Evolutionary conservation across 2,797 vertebrate genomes (phyloP), one percentile per base, ranked within the genome.

Genomic region (Chiloscyllium punctatum): DNA sequence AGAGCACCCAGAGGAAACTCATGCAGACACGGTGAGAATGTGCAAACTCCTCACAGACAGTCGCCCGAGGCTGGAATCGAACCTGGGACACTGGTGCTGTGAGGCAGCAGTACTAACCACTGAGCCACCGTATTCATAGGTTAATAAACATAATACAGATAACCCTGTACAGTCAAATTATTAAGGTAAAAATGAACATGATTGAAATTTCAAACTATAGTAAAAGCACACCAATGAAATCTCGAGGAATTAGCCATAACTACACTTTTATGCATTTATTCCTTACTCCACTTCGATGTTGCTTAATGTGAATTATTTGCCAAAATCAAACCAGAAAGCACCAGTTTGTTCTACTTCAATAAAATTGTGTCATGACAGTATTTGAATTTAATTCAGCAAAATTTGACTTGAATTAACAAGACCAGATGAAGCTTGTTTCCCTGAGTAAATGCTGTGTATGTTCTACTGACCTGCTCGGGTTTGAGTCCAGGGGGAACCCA

Each of bases 401-500:
- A 92, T 3, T 42, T 7, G 42, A 25, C n/a, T 92, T 62, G 57
- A 66, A 18, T 62, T n/a, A 33, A 62, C 30, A 66, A 27, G 48
- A 88, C 30, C 25, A 62, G 87, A n/a, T 84, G 4, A 23, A 33
- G 27, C 1, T 37, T 37, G 37, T 91, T 91, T 68, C 88, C 88
- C 18, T 27, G 57, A 37, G 21, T 37, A 69, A 69, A n/a, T 42
- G 62, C 7, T 48, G 48, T 23, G 9, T 25, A 25, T 21, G 30
- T 51, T 53, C 13, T 77, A 51, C 69, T 33, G 13, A 96, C 95
- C 95, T 96, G 95, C 71, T 96, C 95, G 7, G 91, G 87, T 62
- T 95, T 96, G 48, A 96, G 95, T 25, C 95, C 96, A 95, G 96
- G 90, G 0, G 16, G 21, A 0, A 97, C 96, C n/a, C 96, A 96